Evolutionary conservation across 1,140 invertebrate genomes (phyloP).

Genomic region (Meloidogyne hapla): DNA sequence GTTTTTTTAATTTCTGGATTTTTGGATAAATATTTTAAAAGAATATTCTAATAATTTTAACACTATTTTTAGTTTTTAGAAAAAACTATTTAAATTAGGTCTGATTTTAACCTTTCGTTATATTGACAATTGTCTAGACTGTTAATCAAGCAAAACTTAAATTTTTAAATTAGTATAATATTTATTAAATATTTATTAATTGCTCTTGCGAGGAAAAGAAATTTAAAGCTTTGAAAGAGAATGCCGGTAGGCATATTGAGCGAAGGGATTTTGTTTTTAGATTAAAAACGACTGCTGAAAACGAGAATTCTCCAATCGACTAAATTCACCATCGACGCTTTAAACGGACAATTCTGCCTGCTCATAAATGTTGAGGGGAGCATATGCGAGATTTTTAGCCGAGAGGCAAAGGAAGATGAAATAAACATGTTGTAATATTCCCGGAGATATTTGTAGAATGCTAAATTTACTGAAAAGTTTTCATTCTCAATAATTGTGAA

Average conservation of each 20-base stretch:
- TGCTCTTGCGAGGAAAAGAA: neutral
- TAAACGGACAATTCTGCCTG: neutral
- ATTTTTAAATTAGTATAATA: no score
- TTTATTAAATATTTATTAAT: no score
- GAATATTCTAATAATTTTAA: no score
- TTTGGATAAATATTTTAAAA: no score
- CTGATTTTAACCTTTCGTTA: no score
- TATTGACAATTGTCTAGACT: no score
- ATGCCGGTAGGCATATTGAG: neutral
- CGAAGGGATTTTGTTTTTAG: neutral
- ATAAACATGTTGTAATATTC: conserved; percentile 5
- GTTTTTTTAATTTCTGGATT: no score
- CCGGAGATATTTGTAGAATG: neutral
- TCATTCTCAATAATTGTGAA: neutral
- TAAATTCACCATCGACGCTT: neutral
- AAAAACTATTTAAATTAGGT: no score
- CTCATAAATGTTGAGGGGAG: neutral
- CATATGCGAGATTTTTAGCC: conserved; percentile 7
- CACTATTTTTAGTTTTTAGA: no score
- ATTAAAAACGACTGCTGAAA: neutral
- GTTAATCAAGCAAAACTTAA: no score
- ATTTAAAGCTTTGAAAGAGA: neutral
- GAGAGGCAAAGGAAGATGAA: neutral
- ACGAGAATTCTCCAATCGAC: neutral
- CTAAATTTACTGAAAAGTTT: neutral